These are phyloP conservation scores for Ricordea florida DNA, from an alignment of 92 coral and sea anemone genomes.

Conservation along the genomic window DNA sequence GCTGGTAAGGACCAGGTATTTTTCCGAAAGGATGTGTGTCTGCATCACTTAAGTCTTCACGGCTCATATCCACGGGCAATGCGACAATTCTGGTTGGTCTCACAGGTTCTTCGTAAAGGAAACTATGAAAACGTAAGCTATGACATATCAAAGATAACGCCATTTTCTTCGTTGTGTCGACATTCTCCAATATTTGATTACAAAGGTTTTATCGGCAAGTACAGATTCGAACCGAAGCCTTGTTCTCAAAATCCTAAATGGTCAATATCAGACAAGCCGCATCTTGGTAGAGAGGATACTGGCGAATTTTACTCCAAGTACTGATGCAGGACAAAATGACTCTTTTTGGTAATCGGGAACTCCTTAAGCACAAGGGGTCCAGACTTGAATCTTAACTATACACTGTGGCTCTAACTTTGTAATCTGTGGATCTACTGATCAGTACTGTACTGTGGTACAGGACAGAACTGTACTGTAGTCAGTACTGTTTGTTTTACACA, in stretches of 20 bases:
- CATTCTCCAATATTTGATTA: constrained; percentile 71
- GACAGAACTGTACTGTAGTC: no score
- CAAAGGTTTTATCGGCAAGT: constrained; percentile 73
- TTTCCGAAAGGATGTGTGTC: constrained; percentile 63
- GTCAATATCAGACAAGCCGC: constrained; percentile 61
- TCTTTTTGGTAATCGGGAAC: no score
- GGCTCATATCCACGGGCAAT: constrained; percentile 85
- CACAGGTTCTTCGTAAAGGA: constrained; percentile 57
- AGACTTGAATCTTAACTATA: no score
- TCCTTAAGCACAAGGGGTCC: no score
- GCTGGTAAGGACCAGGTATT: constrained; percentile 88
- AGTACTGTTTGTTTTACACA: no score
- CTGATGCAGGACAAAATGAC: no score
- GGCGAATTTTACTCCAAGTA: constrained; percentile 90
- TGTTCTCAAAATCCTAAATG: constrained; percentile 85
- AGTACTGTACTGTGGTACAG: no score
- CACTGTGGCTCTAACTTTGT: no score
- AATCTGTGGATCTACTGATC: no score
- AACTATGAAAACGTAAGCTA: constrained; percentile 12
- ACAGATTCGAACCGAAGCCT: constrained; percentile 78
- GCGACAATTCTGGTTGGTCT: constrained; percentile 87
- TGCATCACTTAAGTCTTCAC: constrained; percentile 78
- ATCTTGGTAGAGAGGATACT: constrained; percentile 81
- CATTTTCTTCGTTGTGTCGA: constrained; percentile 69
- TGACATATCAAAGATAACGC: constrained; percentile 54